These are phyloP conservation scores for Rhamnusium bicolor DNA, from an alignment of 2,888 invertebrate genomes.

Conservation along the genomic window DNA sequence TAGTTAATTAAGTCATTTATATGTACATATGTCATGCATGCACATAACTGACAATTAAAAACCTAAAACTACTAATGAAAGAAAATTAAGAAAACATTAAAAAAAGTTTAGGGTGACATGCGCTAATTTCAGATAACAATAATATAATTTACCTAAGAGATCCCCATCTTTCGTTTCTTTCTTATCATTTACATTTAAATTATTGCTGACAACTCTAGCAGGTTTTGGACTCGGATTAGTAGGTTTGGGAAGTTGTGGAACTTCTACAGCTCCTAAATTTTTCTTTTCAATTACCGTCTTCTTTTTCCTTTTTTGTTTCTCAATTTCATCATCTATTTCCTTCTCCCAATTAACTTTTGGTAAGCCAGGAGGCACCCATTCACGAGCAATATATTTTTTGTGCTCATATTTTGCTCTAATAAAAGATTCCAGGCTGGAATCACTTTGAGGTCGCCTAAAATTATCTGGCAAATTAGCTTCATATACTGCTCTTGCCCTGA, in stretches of 20 bases:
- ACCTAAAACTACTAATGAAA: too few species aligned
- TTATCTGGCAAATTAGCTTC: conserved; percentile 97
- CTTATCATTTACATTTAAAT: conserved; percentile 40
- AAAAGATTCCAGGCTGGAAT: conserved; percentile 94
- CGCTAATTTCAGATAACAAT: too few species aligned
- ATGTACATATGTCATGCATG: too few species aligned
- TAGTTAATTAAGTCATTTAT: too few species aligned
- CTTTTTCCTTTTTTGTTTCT: conserved; percentile 87
- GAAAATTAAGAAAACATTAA: too few species aligned
- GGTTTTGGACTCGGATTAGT: conserved; percentile 74
- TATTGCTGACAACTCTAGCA: conserved; percentile 61
- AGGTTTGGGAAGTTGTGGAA: conserved; percentile 77
- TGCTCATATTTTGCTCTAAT: conserved; percentile 99
- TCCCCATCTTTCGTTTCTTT: conserved; percentile 62
- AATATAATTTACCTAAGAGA: conserved; percentile 55
- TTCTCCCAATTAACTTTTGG: conserved; percentile 88
- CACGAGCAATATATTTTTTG: conserved; percentile 98
- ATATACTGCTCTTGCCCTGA: conserved; percentile 93
- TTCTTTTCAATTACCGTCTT: conserved; percentile 73
- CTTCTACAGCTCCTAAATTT: conserved; percentile 68
- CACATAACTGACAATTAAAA: too few species aligned
- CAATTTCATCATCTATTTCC: conserved; percentile 71
- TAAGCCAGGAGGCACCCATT: conserved; percentile 92
- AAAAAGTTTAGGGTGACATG: too few species aligned
- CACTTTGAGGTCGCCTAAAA: conserved; percentile 95